Evolutionary conservation across 2,113 vertebrate species (phyloP), one percentile per base, ranked within the genome.

Genomic region (Sorex fumeus): DNA sequence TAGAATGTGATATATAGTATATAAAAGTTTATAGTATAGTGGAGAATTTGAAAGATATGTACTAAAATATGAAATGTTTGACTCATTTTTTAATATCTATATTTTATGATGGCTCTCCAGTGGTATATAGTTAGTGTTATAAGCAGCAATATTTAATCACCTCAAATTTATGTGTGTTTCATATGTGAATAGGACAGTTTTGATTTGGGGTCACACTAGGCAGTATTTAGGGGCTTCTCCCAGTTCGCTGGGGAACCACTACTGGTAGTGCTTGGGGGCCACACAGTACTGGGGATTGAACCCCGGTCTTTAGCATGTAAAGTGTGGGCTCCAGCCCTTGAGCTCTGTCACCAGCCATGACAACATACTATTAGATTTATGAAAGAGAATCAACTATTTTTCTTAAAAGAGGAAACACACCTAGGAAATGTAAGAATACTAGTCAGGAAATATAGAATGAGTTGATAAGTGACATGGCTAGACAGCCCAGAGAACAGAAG

Each of bases 141-240:
- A 62, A 90, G 27, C n/a, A 89, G 47, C n/a, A 76, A 0, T 64
- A 25, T 64, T 95, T 93, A 60, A 43, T 16, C 45, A 78, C 57
- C 1, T 34, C 43, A 84, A 12, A 45, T 74, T 21, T 90, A 13
- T 84, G n/a, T 32, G 25, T 9, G 30, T 69, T n/a, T 25, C n/a
- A 25, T 69, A 34, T 36, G 69, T 71, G 69, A 23, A 15, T 60
- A 60, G 18, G 57, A 60, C 57, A 60, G 19, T 60, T 60, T 60
- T 19, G 18, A 16, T 19, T 19, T 60, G 18, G 4, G 57, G 21
- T 60, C 57, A 60, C 57, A 23, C 57, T 60, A 23, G 21, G 6
- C 57, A 50, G 47, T 50, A 16, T 23, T 7, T 23, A 7, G 21
- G 57, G 57, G 57, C 57, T 60, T 23, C 19, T 60, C 57, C 53